phyloP scores from a whole-genome alignment of 2,113 vertebrate genomes.

The Poeciliopsis turrubarensis region DNA sequence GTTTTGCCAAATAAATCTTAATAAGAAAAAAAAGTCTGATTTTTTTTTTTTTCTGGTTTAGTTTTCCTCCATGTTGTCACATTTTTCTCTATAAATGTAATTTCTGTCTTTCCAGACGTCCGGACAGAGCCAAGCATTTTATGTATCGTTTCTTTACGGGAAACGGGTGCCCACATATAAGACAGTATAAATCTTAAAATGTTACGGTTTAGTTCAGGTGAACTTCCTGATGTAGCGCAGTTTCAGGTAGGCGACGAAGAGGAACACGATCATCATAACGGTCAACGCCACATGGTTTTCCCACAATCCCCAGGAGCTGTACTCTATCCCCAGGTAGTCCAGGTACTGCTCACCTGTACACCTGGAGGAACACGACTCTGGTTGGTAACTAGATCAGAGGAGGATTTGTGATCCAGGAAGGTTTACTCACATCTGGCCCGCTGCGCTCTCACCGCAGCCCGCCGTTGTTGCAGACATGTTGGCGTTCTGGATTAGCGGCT shows the following conservation, averaged over 20 bases:
- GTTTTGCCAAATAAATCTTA: slow-evolving; percentile 22
- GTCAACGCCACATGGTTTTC: slow-evolving; percentile 86
- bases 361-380: slow-evolving; percentile 63
- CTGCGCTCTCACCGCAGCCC: slow-evolving; percentile 31
- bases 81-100: too few species aligned
- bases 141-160: neutral
- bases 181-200: neutral
- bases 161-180: neutral
- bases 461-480: neutral
- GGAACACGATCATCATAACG: slow-evolving; percentile 84
- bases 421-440: slow-evolving; percentile 66
- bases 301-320: slow-evolving; percentile 88
- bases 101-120: neutral
- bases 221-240: slow-evolving; percentile 89
- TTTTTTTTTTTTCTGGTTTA: neutral
- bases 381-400: neutral
- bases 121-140: neutral
- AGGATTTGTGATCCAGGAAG: neutral
- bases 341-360: slow-evolving; percentile 86
- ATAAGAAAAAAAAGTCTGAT: neutral
- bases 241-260: slow-evolving; percentile 87
- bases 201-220: slow-evolving; percentile 65
- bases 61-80: too few species aligned
- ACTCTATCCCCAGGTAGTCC: slow-evolving; percentile 82
- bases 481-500: slow-evolving; percentile 2